Evolutionary conservation across 2,888 invertebrate genomes (phyloP), one percentile per base, ranked within the genome.

Genomic region (Deladenus siricidicola): DNA sequence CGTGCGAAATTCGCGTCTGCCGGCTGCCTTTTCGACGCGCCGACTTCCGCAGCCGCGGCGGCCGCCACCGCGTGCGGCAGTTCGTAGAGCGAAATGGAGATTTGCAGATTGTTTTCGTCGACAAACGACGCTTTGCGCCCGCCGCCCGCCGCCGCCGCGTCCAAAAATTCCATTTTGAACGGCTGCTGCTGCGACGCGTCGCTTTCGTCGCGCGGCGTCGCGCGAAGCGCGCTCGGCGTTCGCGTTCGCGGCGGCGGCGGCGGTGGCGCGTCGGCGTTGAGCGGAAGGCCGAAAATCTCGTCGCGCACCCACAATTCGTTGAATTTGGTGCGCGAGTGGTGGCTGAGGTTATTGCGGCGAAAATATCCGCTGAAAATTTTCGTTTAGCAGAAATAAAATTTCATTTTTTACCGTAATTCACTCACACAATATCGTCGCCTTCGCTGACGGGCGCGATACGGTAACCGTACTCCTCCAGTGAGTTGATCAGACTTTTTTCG

Each of bases 251-350:
- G 8, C 8, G 8, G 39, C 14, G 39, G 39, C 4, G 48, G 1
- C 23, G 26, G 3, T 21, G 23, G 48, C 48, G 4, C 1, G 2
- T n/a, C 48, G 23, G 48, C 3, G 17, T 48, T 21, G 2, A 2
- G 23, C 23, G 48, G 48, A 26, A 14, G 26, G 3, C 26, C 21
- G 26, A 2, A 2, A 21, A 3, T 43, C 21, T 1, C 26, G 23
- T 26, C 26, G n/a, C 53, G 29, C n/a, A 53, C 53, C 53, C 53
- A 53, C 3, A 53, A 39, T 34, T 29, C 53, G 39, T 53, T 53
- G 47, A 47, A 47, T 6, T n/a, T 6, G 8, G 47, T 34, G 8
- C 14, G 39, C 39, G 39, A 6, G 39, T 6, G 8, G 39, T 14
- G 39, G 24, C 24, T 26, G 23, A 17, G 6, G 24, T 23, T 50